Percentiles rank a stretch among this genome's conserved stretches.
phyloP scores from a whole-genome alignment of 2,797 vertebrate genomes.

The Rhinoraja longicauda region DNA sequence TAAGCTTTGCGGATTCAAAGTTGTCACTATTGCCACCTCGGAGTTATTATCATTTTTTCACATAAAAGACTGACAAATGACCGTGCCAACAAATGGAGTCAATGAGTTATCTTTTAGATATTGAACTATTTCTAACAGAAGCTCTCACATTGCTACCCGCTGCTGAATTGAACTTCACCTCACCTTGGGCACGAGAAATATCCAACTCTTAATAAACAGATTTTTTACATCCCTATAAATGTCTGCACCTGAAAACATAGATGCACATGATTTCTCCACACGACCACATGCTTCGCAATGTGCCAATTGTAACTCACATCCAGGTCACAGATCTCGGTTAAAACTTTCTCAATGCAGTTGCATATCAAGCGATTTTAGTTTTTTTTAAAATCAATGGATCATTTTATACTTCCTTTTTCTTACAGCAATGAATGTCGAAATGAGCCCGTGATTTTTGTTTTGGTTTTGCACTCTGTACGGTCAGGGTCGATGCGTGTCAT shows the following conservation, averaged over 20 bases:
- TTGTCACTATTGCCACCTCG: too few relatives aligned
- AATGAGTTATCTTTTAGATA: background rate
- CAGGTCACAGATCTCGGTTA: background rate
- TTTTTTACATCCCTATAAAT: background rate
- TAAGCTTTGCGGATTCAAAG: background rate
- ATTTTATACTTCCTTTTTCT: background rate
- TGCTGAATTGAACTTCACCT: background rate
- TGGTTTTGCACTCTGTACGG: background rate
- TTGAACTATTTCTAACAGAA: background rate
- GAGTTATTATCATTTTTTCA: too few relatives aligned
- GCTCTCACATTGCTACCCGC: background rate
- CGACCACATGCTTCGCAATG: background rate
- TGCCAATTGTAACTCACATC: background rate
- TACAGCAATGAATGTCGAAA: background rate
- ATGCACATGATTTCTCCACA: background rate
- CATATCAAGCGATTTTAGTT: background rate
- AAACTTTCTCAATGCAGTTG: background rate
- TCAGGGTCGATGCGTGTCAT: background rate
- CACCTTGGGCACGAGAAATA: background rate
- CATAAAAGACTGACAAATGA: background rate
- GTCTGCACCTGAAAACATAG: background rate
- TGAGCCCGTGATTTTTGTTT: background rate
- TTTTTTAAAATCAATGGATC: background rate
- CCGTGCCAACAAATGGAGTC: background rate
- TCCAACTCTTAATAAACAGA: background rate